Evolutionary conservation across 2,888 invertebrate species (phyloP).

Genomic region (Xylota segnis): DNA sequence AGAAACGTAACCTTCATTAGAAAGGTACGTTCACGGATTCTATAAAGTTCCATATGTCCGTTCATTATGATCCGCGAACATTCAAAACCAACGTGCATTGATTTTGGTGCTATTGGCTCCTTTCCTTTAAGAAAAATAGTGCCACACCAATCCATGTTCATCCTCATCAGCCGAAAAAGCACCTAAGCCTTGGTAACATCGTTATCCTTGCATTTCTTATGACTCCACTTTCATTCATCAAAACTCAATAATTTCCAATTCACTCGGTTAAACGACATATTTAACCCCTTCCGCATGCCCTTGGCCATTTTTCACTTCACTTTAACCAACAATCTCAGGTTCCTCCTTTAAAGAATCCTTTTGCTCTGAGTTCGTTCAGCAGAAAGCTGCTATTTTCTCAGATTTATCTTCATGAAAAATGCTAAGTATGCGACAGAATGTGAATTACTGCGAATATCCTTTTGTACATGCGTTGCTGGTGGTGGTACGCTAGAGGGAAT

Average conservation of each 20-base stretch:
- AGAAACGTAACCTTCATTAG: too few relatives aligned
- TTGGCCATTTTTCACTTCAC: constrained; percentile 5
- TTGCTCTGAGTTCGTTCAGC: constrained; percentile 10
- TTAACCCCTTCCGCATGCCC: constrained; percentile 5
- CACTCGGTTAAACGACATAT: not conserved
- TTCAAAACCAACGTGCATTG: too few relatives aligned
- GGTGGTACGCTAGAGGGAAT: constrained; percentile 1
- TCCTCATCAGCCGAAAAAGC: too few relatives aligned
- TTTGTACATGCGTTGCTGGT: constrained; percentile 50
- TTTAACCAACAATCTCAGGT: constrained; percentile 48
- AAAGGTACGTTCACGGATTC: too few relatives aligned
- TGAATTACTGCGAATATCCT: constrained; percentile 60
- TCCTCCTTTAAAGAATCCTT: constrained; percentile 14
- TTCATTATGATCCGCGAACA: too few relatives aligned
- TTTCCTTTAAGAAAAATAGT: too few relatives aligned
- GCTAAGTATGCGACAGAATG: constrained; percentile 63
- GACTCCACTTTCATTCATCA: not conserved
- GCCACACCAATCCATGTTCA: too few relatives aligned
- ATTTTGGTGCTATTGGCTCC: too few relatives aligned
- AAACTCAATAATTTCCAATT: constrained; percentile 52
- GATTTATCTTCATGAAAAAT: constrained; percentile 69
- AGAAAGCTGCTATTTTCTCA: constrained; percentile 33
- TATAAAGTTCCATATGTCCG: too few relatives aligned
- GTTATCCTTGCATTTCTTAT: not conserved
- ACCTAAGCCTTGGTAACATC: too few relatives aligned